These are phyloP conservation scores for Girardinichthys multiradiatus DNA, from an alignment of 2,113 vertebrate genomes.

Conservation along the genomic window DNA sequence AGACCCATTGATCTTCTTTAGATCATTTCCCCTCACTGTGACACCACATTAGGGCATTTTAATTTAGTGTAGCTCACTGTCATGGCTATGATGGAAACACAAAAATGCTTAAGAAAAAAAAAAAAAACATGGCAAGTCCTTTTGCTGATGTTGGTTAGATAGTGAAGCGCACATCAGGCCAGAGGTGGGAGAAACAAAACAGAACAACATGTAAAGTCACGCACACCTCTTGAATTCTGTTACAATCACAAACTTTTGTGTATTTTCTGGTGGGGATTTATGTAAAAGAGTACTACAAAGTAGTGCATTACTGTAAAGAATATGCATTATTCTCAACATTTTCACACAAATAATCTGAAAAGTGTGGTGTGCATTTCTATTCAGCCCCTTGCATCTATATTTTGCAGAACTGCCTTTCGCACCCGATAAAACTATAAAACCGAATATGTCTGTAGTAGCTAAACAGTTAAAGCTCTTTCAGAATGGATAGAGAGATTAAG, in stretches of 20 bases:
- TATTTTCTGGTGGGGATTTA: neutral
- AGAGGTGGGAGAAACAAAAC: neutral
- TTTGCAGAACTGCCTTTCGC: no score
- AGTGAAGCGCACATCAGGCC: constrained; percentile 23
- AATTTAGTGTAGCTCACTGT: constrained; percentile 57
- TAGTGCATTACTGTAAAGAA: neutral
- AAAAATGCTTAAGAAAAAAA: constrained; percentile 13
- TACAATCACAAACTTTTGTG: no score
- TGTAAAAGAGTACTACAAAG: neutral
- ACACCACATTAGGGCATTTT: constrained; percentile 42
- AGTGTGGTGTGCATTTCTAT: neutral
- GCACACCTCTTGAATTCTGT: neutral
- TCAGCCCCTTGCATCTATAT: no score
- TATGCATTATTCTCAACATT: no score
- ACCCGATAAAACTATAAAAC: no score
- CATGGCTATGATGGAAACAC: constrained; percentile 62
- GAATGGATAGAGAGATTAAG: no score
- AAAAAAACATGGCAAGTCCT: constrained; percentile 29
- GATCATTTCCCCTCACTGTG: constrained; percentile 32
- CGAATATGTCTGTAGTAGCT: no score
- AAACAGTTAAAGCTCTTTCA: no score
- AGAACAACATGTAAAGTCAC: neutral
- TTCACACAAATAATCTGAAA: neutral
- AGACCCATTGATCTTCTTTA: constrained; percentile 29
- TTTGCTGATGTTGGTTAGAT: constrained; percentile 53